Conservation (phyloP, 2,113 vertebrate genomes). For the Natator depressus region DNA sequence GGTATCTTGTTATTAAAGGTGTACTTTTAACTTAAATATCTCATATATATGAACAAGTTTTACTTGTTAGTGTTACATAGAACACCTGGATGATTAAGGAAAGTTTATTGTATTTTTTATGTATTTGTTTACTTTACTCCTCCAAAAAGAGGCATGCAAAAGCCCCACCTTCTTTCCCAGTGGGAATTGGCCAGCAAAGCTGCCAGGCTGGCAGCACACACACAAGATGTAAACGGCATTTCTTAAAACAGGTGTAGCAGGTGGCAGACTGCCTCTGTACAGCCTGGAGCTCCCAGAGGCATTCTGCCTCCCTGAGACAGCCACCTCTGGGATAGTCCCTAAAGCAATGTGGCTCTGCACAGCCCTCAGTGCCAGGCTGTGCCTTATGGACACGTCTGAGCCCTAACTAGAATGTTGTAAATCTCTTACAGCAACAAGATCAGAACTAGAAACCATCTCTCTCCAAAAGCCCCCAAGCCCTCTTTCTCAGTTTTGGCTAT, state of each 20-base stretch:
- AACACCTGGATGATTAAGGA: not conserved
- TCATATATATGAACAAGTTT: not conserved
- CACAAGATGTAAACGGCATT: not conserved
- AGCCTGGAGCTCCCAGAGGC: not conserved
- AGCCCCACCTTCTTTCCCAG: not conserved
- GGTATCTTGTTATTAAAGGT: not conserved
- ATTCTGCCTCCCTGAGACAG: not conserved
- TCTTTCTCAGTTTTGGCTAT: not conserved
- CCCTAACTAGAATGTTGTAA: not conserved
- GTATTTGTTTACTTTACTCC: not conserved
- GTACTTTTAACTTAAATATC: not conserved
- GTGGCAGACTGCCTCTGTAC: too few relatives aligned
- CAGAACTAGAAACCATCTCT: not conserved
- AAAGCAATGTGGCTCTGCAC: not conserved
- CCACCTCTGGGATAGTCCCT: not conserved
- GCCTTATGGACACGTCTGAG: not conserved
- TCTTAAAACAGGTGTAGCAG: not conserved
- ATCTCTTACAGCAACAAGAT: not conserved
- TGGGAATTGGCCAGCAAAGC: not conserved
- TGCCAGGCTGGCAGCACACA: not conserved
- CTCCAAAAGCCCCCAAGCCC: not conserved
- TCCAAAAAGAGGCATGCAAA: not conserved
- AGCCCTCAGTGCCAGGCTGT: not conserved
- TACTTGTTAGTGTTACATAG: not conserved
- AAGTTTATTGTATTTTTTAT: not conserved